Evolutionary conservation across 2,113 vertebrate genomes (phyloP), one percentile per base, ranked within the genome.

Genomic region (Prunella himalayana): DNA sequence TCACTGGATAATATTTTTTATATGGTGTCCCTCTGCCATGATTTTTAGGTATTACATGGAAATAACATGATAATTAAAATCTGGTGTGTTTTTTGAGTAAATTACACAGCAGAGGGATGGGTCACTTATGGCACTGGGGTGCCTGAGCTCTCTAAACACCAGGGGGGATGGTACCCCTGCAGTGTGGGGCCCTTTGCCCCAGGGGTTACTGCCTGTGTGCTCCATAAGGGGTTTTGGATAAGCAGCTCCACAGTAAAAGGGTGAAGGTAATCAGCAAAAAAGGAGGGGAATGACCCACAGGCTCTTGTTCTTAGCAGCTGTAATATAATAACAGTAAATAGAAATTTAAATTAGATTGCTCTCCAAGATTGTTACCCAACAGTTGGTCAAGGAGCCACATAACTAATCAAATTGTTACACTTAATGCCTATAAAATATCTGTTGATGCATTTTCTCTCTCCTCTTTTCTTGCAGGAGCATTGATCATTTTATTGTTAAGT

Each of bases 81-180:
- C 25, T 35, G 27, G n/a, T 37, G 15, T 66, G 15, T 0, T 22
- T 88, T 95, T 42, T 75, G 13, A 39, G 15, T 37, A 44, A 73
- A n/a, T 22, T 39, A 31, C 3, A 15, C 0, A 0, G 11, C 1
- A 41, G 54, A 63, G 12, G 21, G 53, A 11, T 13, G 63, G 24
- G 15, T 42, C 20, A 37, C 23, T 56, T 13, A 4, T 1, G 15
- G 31, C 9, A 77, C 30, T 60, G 35, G 60, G 2, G 8, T 56
- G 9, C 9, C 65, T 72, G 54, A 73, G 60, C 13, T 17, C 24
- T 35, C 31, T 44, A 3, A 6, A 3, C 28, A 31, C 0, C 0
- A 31, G 42, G 35, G 60, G 45, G 45, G 53, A 35, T 64, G 30
- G 59, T 14, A 5, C 5, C 18, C 14, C 22, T 21, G 31, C 35